Base-by-base conservation (phyloP, 2,113 vertebrate genomes). In the Numida meleagris region DNA sequence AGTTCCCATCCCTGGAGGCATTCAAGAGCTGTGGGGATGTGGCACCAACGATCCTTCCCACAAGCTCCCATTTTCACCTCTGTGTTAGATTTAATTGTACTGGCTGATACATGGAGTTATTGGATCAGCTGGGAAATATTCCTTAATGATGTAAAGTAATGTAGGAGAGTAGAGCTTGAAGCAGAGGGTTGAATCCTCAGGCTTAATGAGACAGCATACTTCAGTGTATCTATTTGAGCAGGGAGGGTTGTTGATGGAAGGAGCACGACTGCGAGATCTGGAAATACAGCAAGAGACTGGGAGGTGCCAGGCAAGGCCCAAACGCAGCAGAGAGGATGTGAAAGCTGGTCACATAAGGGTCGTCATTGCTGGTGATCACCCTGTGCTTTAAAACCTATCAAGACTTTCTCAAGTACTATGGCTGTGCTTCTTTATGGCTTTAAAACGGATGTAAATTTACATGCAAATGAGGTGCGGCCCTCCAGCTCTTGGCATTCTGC, bases 141-240 rank as follows among this genome's bases (percentile, higher is more conserved):
- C 89, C 79, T 71, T 88, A 90, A 91, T 83, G 90, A 94, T 80
- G 33, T 91, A 38, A 91, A 89, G 72, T 17, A 74, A 57, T 6
- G 14, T 6, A 48, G 75, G 82, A 96, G 85, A 85, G 79, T 85
- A 89, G 82, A 93, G 82, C 93, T 94, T 76, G 88, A 73, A 95
- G 93, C 63, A 71, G 79, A 67, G 73, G 79, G 75, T 74, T 82
- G 93, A 93, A 90, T 90, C 89, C 79, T 78, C 50, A 40, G 68
- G 68, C 80, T 93, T 91, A 94, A 91, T 63, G 68, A 95, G 85
- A 71, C 76, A 27, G 59, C 0, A 6, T 21, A 63, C 82, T 88
- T 75, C 2, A 12, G 76, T 29, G 73, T 88, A 80, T 59, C 73
- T 88, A 14, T 81, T 88, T 66, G 53, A 42, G 50, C 68, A 86